Conservation (phyloP, 2,113 vertebrate genomes). For the Salvator merianae region DNA sequence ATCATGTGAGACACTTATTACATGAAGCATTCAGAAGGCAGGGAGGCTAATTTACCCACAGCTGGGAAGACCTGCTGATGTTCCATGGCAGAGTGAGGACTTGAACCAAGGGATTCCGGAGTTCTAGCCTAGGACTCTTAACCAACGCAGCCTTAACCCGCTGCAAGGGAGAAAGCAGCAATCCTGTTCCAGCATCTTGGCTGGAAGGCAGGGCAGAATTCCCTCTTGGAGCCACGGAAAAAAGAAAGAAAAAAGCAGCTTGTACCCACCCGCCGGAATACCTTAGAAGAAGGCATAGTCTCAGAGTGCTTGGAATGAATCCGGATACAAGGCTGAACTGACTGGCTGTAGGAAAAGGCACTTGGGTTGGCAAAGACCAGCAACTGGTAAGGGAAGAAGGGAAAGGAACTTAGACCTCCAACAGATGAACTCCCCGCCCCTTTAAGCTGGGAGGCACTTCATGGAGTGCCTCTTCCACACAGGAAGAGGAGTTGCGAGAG, state of each 20-base stretch:
- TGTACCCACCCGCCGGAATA: neutral
- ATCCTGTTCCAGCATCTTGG: neutral
- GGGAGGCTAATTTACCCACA: no score
- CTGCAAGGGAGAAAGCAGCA: neutral
- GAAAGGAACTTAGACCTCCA: neutral
- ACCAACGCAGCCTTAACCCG: no score
- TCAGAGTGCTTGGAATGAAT: slow-evolving; percentile 82
- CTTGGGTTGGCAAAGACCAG: slow-evolving; percentile 83
- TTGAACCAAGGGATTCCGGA: no score
- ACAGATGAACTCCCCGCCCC: neutral
- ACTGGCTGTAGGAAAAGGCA: slow-evolving; percentile 73
- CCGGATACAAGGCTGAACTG: slow-evolving; percentile 83
- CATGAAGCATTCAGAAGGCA: no score
- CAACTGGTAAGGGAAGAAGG: slow-evolving; percentile 66
- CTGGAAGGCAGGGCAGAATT: neutral
- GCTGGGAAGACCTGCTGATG: no score
- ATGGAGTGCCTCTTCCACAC: no score
- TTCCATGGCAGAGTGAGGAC: no score
- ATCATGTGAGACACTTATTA: no score
- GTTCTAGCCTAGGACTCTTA: no score
- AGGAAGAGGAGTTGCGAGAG: no score
- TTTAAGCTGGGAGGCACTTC: neutral
- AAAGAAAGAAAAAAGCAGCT: neutral
- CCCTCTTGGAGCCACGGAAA: neutral
- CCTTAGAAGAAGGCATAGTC: slow-evolving; percentile 76